Evolutionary conservation across 2,888 invertebrate species (phyloP), one percentile per base, ranked within the genome.

Genomic region (Leucophenga montana): DNA sequence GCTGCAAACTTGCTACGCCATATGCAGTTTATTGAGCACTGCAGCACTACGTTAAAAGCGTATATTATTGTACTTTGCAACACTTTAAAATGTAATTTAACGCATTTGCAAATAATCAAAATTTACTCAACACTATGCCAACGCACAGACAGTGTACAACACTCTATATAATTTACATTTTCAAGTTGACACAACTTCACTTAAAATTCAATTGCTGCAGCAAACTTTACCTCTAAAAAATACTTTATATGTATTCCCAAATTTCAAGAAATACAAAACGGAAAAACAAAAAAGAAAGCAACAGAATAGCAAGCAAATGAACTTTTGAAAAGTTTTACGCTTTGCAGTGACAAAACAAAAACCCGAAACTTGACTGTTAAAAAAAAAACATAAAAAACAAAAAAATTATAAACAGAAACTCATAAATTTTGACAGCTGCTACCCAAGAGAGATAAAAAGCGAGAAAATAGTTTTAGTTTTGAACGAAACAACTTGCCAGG

Each of bases 341-440:
- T 75, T 69, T 73, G 76, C 77, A 78, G 80, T 81, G 73, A 75
- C 74, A 75, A 77, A 78, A 78, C 73, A 73, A 78, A 62, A 67
- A 48, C 57, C 56, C 66, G 74, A 77, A 77, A 81, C 74, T 79
- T 74, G 67, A 72, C 75, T 78, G 75, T 73, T 77, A 74, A 68
- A 83, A 79, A 79, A 82, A 79, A 83, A 75, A 83, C 78, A 81
- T 79, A 81, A 83, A 79, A 20, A 13, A 72, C 3, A 57, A 14
- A 57, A 57, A 3, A n/a, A n/a, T n/a, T n/a, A n/a, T n/a, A n/a
- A n/a, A 18, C 50, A 13, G 39, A 14, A 8, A 61, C 16, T 61
- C 62, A 62, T 62, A 62, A 62, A 62, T 62, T 62, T 62, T 46
- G n/a, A 44, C 62, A 46, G 22, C 46, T 46, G 46, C 46, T 57